Conservation (phyloP, 2,797 vertebrate genomes). For the Rhincodon typus region DNA sequence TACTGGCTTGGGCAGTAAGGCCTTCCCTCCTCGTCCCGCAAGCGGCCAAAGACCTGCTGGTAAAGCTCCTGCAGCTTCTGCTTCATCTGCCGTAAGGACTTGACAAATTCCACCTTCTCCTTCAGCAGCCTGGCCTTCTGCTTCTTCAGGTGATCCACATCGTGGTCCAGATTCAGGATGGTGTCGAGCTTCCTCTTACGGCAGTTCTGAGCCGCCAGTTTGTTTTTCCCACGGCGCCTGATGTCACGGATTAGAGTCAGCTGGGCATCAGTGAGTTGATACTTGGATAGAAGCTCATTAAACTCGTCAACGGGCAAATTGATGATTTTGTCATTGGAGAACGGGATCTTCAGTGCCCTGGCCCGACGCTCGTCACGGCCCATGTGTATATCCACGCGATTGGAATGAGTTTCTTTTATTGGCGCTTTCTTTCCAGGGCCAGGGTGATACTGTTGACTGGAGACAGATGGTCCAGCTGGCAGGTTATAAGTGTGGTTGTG, state of each 20-base stretch:
- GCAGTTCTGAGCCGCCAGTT: constrained; percentile 98
- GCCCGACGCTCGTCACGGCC: constrained; percentile 90
- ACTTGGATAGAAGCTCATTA: constrained; percentile 92
- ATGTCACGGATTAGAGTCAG: constrained; percentile 93
- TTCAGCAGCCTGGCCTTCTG: constrained; percentile 86
- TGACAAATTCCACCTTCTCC: constrained; percentile 90
- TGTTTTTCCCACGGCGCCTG: constrained; percentile 91
- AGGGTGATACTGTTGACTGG: constrained; percentile 65
- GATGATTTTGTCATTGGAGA: constrained; percentile 96
- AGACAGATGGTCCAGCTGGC: constrained; percentile 62
- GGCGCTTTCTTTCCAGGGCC: constrained; percentile 62
- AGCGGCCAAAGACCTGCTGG: constrained; percentile 87
- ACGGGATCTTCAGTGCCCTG: constrained; percentile 93
- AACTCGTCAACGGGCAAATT: constrained; percentile 97
- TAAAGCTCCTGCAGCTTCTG: constrained; percentile 94
- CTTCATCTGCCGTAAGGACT: constrained; percentile 92
- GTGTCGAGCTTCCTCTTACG: constrained; percentile 96
- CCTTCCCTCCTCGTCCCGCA: constrained; percentile 87
- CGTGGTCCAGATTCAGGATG: constrained; percentile 91
- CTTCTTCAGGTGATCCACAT: constrained; percentile 83
- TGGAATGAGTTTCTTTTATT: constrained; percentile 69
- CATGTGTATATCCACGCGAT: constrained; percentile 82
- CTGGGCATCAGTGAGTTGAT: constrained; percentile 90
- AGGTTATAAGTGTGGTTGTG: constrained; percentile 98
- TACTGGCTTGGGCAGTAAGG: constrained; percentile 86